Percentiles rank a stretch among this genome's conserved stretches.
These are phyloP conservation scores for Urocolius indicus DNA, from an alignment of 2,113 vertebrate species.

Conservation along the genomic window DNA sequence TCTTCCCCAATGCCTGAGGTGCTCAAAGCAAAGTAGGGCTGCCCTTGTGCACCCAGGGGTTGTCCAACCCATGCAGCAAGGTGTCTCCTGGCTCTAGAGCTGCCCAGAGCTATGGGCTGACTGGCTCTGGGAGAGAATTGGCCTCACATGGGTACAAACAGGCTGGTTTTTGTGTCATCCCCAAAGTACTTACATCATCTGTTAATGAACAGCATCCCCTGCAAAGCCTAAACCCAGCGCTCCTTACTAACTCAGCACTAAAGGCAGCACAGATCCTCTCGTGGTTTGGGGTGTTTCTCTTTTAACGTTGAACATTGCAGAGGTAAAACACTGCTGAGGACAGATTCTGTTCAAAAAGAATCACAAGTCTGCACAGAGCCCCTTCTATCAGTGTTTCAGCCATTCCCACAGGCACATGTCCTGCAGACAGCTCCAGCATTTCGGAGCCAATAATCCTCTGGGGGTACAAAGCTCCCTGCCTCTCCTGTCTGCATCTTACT, in stretches of 20 bases:
- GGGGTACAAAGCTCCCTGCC: not conserved
- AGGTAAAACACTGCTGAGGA: not conserved
- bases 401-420: not conserved
- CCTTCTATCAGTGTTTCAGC: not conserved
- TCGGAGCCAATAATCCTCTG: not conserved
- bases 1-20: not conserved
- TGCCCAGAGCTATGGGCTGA: not conserved
- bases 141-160: not conserved
- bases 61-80: not conserved
- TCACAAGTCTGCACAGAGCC: not conserved
- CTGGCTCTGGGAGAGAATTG: not conserved
- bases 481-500: not conserved
- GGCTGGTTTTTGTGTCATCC: constrained; percentile 59
- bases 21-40: not conserved
- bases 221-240: not conserved
- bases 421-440: not conserved
- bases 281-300: too few relatives aligned
- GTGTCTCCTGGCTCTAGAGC: not conserved
- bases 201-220: not conserved
- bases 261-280: not conserved
- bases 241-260: not conserved
- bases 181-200: not conserved
- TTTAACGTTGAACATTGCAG: not conserved
- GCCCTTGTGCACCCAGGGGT: not conserved
- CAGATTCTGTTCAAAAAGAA: not conserved